Base-by-base conservation (phyloP, 2,113 vertebrate species). In the Marmota monax region DNA sequence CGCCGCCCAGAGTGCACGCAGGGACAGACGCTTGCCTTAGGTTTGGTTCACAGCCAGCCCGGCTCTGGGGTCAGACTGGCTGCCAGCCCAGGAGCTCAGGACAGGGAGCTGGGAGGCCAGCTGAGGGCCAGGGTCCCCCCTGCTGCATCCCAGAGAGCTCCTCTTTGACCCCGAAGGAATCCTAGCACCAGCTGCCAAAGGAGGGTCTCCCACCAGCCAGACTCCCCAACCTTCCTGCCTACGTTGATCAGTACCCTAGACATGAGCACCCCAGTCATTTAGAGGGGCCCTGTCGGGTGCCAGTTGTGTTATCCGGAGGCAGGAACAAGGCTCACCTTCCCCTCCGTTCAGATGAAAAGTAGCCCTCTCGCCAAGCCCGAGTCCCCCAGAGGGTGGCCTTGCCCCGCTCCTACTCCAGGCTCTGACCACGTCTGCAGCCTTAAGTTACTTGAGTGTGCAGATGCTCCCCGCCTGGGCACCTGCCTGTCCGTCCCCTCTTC, bases 21-120 rank as follows among this genome's bases (percentile, higher is more conserved):
- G 0, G 0, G 37, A 39, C 0, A 5, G 0, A 0, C 29, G 58
- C 48, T 1, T 0, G 7, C 53, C 82, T 7, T 51, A 27, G 80
- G 58, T 61, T 70, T 16, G 63, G 37, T 70, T 86, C 72, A 53
- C 18, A 37, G 42, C 42, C 23, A 39, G 42, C 51, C 17, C 17
- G 25, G 12, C 77, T 9, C 22, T 4, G 37, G 45, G n/a, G 27
- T 51, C 82, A 45, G 80, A 45, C 34, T 88, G 72, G 72, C 92
- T 7, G 56, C 0, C 0, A 90, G 32, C 93, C 94, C 39, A 27
- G 63, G 16, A 45, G 34, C 45, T 80, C 7, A 73, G 58, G 70
- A n/a, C 45, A 67, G 56, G n/a, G n/a, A 32, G 4, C 53, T 2
- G 72, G 25, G 53, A 72, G 23, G 61, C 34, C 3, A 2, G 29